Evolutionary conservation across 2,888 invertebrate species (phyloP), one percentile per base, ranked within the genome.

Genomic region (Hemicrepidius hirtus): DNA sequence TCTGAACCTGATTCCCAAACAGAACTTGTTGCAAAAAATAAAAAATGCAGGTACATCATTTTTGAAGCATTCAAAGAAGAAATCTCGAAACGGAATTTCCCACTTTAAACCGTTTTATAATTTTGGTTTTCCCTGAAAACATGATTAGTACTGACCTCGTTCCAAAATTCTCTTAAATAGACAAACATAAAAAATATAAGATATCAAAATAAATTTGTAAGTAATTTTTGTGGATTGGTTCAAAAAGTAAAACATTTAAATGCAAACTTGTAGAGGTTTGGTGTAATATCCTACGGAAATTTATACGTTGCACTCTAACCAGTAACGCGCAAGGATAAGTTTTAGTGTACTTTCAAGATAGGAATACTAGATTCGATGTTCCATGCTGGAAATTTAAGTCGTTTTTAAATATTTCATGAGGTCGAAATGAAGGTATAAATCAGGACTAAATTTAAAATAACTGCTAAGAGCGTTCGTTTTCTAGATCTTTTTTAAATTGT

Each of bases 391-490:
- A 78, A 78, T 76, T 77, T 77, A 75, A 75, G 78, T 78, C 79
- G 80, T 81, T 82, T 80, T 80, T 82, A 81, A 82, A 83, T 83
- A 81, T 82, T 81, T 77, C 77, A 83, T 81, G 80, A 82, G 78
- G 71, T 70, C 69, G 73, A 75, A 77, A 78, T 75, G 76, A 76
- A 79, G 75, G 73, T 75, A 81, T 82, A 83, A 81, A 82, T 83
- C 82, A 80, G 77, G 59, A 68, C 68, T 62, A 80, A 81, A 84
- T 84, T 82, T 81, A 80, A 78, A 83, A 77, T 81, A 81, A 82
- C 78, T 80, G 77, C 57, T 37, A 28, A 21, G n/a, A 24, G n/a
- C 18, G 18, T 16, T 18, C 16, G 20, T 16, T 18, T 46, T 13
- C 46, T 46, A 10, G 20, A n/a, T n/a, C 46, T 20, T 46, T 18